Evolutionary conservation across 1,140 invertebrate genomes (phyloP).

Genomic region (Grapholita molesta): DNA sequence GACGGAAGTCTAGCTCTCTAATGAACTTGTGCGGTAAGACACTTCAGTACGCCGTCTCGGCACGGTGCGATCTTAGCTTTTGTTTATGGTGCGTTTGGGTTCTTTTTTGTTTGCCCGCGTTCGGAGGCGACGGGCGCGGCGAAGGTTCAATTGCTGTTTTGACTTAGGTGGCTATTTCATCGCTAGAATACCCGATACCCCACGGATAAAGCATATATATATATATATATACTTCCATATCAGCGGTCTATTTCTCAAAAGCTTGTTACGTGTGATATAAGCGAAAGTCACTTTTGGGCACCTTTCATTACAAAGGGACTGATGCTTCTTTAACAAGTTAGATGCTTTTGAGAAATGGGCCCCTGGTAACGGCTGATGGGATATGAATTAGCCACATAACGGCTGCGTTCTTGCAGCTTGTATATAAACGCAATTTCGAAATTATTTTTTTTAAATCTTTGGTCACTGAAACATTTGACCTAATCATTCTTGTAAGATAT

Average conservation of each 20-base stretch:
- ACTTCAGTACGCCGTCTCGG: slow-evolving; percentile 51
- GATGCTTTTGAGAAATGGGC: not conserved
- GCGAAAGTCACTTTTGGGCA: no score
- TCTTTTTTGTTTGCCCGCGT: slow-evolving; percentile 51
- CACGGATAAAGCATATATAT: not conserved
- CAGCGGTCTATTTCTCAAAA: no score
- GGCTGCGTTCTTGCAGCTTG: not conserved
- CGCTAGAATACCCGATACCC: not conserved
- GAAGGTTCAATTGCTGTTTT: slow-evolving; percentile 3
- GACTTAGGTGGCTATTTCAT: not conserved
- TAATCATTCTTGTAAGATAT: not conserved
- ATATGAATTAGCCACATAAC: not conserved
- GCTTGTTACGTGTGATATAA: no score
- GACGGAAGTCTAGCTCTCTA: slow-evolving; percentile 94
- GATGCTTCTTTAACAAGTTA: no score
- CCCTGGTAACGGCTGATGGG: not conserved
- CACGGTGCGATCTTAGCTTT: slow-evolving; percentile 44
- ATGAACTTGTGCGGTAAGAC: slow-evolving; percentile 96
- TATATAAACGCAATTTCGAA: not conserved
- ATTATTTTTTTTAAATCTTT: not conserved
- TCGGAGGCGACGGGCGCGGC: slow-evolving; percentile 17
- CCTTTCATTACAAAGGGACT: no score
- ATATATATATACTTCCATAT: no score
- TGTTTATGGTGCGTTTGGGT: slow-evolving; percentile 57
- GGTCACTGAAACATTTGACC: not conserved